Base-by-base conservation (phyloP, 2,113 vertebrate genomes). In the Ptilorrhoa leucosticta region DNA sequence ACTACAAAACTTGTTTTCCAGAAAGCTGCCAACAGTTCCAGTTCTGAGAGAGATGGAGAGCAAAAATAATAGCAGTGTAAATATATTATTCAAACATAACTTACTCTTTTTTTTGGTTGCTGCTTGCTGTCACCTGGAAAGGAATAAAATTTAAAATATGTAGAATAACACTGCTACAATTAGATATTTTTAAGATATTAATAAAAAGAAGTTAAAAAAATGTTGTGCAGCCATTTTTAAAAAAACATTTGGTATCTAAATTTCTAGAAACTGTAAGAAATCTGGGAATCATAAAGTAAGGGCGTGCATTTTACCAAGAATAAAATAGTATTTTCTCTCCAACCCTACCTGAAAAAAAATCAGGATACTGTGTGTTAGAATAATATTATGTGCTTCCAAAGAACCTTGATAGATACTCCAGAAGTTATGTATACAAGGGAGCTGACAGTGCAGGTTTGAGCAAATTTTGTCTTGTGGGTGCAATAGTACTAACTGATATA, bases 61-160 rank as follows among this genome's bases (percentile, higher is more conserved):
- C 9, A 13, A 0, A 71, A 83, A 75, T 47, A 69, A 78, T 8
- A 68, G 10, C 42, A 61, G 14, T 31, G 15, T 53, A 80, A 90
- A 78, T 54, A 26, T 57, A 69, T 83, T 75, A 70, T 82, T 93
- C 39, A 77, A 75, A 48, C 12, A 30, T 15, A 78, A 37, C 22
- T 70, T 66, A 16, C 13, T 48, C 3, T 48, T 39, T 35, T 35
- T 75, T 50, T 40, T 66, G 48, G 3, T 68, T 90, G 33, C 63
- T 90, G 20, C 13, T 83, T 97, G 78, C 89, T 93, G 63, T 93
- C 87, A 87, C 39, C 30, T 90, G 40, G 31, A 88, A 58, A 92
- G 6, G 47, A 96, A 87, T 94, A 97, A 80, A 79, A 96, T 85
- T 82, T 64, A 64, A 94, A 77, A 42, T 28, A 6, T 0, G 3